Percentiles rank a stretch among this genome's conserved stretches.
Conservation (phyloP, 2,113 vertebrate species). For the Clinocottus analis region DNA sequence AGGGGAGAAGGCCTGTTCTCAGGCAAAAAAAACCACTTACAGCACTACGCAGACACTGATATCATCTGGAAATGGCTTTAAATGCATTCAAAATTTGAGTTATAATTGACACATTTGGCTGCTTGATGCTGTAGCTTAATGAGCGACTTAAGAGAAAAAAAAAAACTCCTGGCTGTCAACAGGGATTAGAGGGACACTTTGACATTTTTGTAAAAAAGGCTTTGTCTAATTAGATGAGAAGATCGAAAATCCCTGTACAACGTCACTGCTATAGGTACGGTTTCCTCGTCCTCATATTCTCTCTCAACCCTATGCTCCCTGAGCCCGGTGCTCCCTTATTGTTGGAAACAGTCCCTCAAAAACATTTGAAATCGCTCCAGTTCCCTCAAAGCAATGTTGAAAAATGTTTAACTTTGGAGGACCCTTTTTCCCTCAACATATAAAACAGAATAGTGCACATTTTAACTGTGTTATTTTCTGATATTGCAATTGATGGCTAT, state of each 20-base stretch:
- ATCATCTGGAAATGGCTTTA: slow-evolving; percentile 18
- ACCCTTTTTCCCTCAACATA: not conserved
- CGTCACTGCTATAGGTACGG: too few relatives aligned
- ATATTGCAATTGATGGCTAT: not conserved
- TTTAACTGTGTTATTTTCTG: not conserved
- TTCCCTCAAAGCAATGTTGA: not conserved
- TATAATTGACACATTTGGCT: not conserved
- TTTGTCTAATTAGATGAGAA: not conserved
- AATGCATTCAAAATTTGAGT: slow-evolving; percentile 22
- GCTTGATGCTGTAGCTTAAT: not conserved
- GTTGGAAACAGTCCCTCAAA: not conserved
- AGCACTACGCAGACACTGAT: slow-evolving; percentile 17
- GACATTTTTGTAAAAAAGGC: slow-evolving; percentile 1
- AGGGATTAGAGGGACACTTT: slow-evolving; percentile 6
- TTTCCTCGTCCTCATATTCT: not conserved
- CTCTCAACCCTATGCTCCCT: not conserved
- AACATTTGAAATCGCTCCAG: not conserved
- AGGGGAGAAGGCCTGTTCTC: slow-evolving; percentile 41
- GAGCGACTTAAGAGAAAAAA: not conserved
- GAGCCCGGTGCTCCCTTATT: not conserved
- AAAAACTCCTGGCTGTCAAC: not conserved
- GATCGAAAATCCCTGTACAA: not conserved
- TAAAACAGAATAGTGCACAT: not conserved
- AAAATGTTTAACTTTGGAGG: not conserved
- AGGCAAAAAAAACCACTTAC: slow-evolving; percentile 42